A percentile compares a stretch with the other conserved stretches of the same genome.
Conservation (phyloP, 2,888 invertebrate species). For the Lordiphosa fenestrarum region DNA sequence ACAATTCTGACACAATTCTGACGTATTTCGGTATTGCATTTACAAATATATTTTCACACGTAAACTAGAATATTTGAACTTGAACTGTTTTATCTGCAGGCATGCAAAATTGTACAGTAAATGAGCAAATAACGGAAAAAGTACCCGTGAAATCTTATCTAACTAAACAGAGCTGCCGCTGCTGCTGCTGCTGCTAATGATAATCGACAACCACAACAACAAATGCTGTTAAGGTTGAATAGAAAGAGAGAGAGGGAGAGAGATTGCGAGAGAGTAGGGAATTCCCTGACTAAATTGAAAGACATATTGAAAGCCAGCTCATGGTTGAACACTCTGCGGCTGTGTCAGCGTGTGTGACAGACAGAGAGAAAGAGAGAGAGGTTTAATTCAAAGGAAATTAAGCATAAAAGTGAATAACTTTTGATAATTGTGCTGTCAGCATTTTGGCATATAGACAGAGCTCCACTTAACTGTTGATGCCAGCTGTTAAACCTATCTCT, state of each 20-base stretch:
- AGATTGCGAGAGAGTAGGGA: slow-evolving; percentile 46
- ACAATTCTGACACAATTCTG: no score
- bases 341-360: slow-evolving; percentile 4
- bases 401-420: slow-evolving; percentile 69
- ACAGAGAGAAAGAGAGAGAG: slow-evolving; percentile 15
- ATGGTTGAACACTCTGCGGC: not conserved
- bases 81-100: slow-evolving; percentile 36
- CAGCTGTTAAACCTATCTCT: slow-evolving; percentile 14
- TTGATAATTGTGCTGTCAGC: slow-evolving; percentile 62
- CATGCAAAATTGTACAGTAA: slow-evolving; percentile 13
- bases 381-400: slow-evolving; percentile 63
- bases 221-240: slow-evolving; percentile 10
- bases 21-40: no score
- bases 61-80: slow-evolving; percentile 39
- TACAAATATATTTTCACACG: no score
- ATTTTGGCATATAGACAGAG: slow-evolving; percentile 34
- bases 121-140: slow-evolving; percentile 25
- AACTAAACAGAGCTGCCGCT: slow-evolving; percentile 10
- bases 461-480: slow-evolving; percentile 4
- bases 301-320: slow-evolving; percentile 41
- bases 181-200: slow-evolving; percentile 29
- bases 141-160: slow-evolving; percentile 41
- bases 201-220: slow-evolving; percentile 24
- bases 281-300: slow-evolving; percentile 60
- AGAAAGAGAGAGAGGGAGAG: slow-evolving; percentile 4